Percentiles rank a stretch among this genome's conserved stretches.
phyloP scores from a whole-genome alignment of 1,140 invertebrate genomes.

The Aphelinus certus region DNA sequence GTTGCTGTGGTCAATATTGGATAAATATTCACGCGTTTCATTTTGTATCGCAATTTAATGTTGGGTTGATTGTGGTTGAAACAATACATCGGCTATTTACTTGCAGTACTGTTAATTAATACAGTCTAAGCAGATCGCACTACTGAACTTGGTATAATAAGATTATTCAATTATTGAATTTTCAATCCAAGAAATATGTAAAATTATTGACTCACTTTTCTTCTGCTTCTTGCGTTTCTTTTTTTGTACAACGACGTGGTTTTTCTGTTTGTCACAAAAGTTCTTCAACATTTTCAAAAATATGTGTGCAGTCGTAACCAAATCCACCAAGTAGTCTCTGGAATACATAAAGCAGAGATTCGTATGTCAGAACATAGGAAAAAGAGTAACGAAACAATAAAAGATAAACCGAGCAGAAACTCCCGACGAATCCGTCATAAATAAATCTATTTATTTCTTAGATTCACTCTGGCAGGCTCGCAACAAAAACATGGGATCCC shows the following conservation, averaged over 20 bases:
- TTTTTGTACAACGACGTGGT: constrained; percentile 75
- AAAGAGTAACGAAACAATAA: constrained; percentile 12
- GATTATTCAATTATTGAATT: too few relatives aligned
- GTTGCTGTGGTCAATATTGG: too few relatives aligned
- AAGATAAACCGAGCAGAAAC: constrained; percentile 19
- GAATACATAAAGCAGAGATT: constrained; percentile 36
- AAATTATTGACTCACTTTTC: constrained; percentile 52
- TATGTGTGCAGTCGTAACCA: constrained; percentile 89
- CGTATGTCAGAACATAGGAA: neutral
- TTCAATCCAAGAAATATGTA: too few relatives aligned
- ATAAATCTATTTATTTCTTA: constrained; percentile 39
- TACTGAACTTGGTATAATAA: too few relatives aligned
- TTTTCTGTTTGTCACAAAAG: constrained; percentile 74
- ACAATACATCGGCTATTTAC: too few relatives aligned
- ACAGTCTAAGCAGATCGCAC: too few relatives aligned
- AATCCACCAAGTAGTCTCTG: constrained; percentile 85
- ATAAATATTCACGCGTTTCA: too few relatives aligned
- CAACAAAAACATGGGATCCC: neutral
- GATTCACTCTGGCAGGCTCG: neutral
- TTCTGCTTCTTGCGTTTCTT: constrained; percentile 67
- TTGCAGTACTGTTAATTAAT: too few relatives aligned
- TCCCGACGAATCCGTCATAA: constrained; percentile 20
- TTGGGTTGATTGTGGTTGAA: too few relatives aligned
- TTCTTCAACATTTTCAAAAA: constrained; percentile 93
- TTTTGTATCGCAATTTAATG: too few relatives aligned